Base-by-base conservation (phyloP, 2,113 vertebrate genomes). In the Odontesthes bonariensis region DNA sequence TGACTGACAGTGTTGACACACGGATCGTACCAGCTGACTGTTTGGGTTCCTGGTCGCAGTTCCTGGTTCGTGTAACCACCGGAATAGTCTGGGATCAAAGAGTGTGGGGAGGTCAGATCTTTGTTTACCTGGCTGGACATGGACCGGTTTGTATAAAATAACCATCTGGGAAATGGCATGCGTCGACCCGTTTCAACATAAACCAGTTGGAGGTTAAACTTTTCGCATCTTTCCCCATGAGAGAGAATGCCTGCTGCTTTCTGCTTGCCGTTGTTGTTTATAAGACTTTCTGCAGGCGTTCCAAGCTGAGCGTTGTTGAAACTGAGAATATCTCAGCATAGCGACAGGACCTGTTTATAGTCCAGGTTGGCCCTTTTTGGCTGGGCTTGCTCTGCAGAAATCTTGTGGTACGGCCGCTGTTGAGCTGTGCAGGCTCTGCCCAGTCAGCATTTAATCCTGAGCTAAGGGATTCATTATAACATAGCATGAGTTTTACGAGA, bases 401-500 rank as follows among this genome's bases (percentile, higher is more conserved):
- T 44, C 42, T 16, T 86, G 86, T 2, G 78, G 84, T 81, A 5
- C 22, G 53, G 12, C 78, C 23, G 54, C 77, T 14, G 74, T 79
- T 78, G 65, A 58, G 77, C 17, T 22, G 23, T 14, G 49, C 72
- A 54, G 61, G 35, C 75, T 83, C 71, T 62, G 69, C 81, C 72
- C 69, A 44, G 67, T 70, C 35, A 47, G 57, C 49, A 52, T 72
- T 70, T 72, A 86, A 59, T 64, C 71, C 53, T 9, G 2, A 85
- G 70, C 82, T 67, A 16, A 73, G 73, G 69, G 82, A 88, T 76
- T 83, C 84, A 81, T 85, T 84, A 76, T 27, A 67, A 71, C 71
- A 2, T 69, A 68, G 72, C 7, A 14, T 56, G 84, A 42, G 58
- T 81, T 80, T 87, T 78, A 86, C 47, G 9, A 78, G 76, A 65